These are phyloP conservation scores for Sclerodermus sp. DNA, from an alignment of 2,888 invertebrate genomes.

Conservation along the genomic window DNA sequence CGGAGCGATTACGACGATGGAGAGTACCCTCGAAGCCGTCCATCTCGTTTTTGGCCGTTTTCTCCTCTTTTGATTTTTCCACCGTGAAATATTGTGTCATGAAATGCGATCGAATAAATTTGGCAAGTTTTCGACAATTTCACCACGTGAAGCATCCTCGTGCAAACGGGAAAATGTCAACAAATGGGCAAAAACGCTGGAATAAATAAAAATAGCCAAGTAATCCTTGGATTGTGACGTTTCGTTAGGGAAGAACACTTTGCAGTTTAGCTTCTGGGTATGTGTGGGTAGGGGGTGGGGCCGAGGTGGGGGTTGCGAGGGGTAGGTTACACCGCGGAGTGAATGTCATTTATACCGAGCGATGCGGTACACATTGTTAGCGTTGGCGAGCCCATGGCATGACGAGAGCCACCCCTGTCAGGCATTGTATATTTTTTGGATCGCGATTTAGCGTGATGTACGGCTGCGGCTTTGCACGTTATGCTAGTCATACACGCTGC, in stretches of 20 bases:
- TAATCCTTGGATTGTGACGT: neutral
- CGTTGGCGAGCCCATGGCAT: constrained; percentile 26
- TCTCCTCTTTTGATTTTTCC: too few species aligned
- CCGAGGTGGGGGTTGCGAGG: constrained; percentile 17
- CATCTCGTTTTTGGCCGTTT: too few species aligned
- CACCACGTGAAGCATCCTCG: too few species aligned
- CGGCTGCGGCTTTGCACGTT: constrained; percentile 41
- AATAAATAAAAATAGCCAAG: neutral
- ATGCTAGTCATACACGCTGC: constrained; percentile 35
- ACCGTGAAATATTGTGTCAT: too few species aligned
- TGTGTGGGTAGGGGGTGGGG: too few species aligned
- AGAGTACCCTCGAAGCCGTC: too few species aligned
- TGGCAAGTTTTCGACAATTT: too few species aligned
- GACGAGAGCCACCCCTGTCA: constrained; percentile 45
- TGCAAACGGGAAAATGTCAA: constrained; percentile 20
- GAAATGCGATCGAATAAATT: too few species aligned
- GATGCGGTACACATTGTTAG: constrained; percentile 48
- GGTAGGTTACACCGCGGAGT: constrained; percentile 31
- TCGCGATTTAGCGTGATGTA: constrained; percentile 56
- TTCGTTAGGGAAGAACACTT: neutral
- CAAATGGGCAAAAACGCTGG: neutral
- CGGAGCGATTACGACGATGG: too few species aligned
- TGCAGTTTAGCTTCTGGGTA: neutral
- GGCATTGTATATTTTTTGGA: constrained; percentile 56
- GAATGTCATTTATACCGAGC: constrained; percentile 44